These are phyloP conservation scores for Elephantulus edwardii DNA, from an alignment of 2,113 vertebrate genomes.

Conservation along the genomic window DNA sequence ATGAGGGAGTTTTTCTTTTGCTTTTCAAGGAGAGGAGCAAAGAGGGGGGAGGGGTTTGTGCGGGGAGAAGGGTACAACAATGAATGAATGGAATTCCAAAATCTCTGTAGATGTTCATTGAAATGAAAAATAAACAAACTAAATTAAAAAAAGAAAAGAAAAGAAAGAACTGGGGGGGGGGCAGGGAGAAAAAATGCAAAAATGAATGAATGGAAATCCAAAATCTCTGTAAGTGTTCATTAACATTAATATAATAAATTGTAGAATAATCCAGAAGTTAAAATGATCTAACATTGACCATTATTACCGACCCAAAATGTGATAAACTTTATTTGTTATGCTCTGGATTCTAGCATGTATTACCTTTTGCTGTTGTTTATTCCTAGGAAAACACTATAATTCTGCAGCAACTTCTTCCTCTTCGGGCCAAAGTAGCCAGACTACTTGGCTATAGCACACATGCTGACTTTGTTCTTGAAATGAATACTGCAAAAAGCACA, in stretches of 20 bases:
- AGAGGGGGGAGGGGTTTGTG: too few species aligned
- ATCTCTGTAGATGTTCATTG: too few species aligned
- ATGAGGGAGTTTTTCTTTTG: too few species aligned
- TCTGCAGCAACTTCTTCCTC: constrained; percentile 90
- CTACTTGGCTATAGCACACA: constrained; percentile 92
- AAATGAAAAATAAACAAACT: too few species aligned
- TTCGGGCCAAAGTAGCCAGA: constrained; percentile 89
- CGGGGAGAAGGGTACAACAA: too few species aligned
- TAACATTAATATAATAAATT: background rate
- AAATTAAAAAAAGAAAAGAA: too few species aligned
- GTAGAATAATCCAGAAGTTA: background rate
- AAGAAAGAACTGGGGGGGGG: too few species aligned
- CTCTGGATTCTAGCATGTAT: background rate
- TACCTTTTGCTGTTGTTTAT: constrained; percentile 27
- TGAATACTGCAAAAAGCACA: constrained; percentile 94
- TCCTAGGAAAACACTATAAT: constrained; percentile 92
- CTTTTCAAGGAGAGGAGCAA: too few species aligned
- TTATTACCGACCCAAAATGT: background rate
- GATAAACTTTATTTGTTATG: background rate
- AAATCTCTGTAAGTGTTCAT: too few species aligned
- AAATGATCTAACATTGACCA: background rate
- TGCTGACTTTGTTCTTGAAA: constrained; percentile 93
- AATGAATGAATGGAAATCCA: too few species aligned
- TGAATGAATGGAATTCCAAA: too few species aligned
- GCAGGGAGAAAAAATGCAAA: too few species aligned